These are phyloP conservation scores for Montipora foliosa DNA, from an alignment of 64 coral and sea anemone genomes.

Conservation along the genomic window DNA sequence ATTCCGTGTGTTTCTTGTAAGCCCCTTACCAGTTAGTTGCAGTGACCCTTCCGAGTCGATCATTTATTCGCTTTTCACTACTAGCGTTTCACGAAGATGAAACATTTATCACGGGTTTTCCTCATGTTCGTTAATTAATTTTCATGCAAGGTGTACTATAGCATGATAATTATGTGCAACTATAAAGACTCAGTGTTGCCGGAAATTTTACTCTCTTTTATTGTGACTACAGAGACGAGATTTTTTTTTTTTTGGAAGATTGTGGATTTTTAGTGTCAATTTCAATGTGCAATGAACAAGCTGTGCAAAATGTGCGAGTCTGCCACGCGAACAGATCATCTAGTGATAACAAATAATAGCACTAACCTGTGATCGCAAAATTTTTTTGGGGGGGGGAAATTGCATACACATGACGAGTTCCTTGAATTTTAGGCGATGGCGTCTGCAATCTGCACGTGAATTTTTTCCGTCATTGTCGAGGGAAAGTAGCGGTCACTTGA, in stretches of 20 bases:
- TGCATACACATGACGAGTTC: neutral
- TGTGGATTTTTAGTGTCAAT: slow-evolving; percentile 34
- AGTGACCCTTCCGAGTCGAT: slow-evolving; percentile 20
- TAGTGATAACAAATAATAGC: neutral
- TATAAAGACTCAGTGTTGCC: slow-evolving; percentile 31
- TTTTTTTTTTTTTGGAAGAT: neutral
- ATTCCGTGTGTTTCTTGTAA: slow-evolving; percentile 23
- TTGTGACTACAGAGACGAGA: slow-evolving; percentile 33
- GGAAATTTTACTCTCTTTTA: slow-evolving; percentile 41
- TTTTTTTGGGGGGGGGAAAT: neutral
- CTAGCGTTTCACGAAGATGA: neutral
- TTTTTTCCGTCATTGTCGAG: neutral
- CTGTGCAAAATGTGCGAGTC: neutral
- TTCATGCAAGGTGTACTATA: slow-evolving; percentile 79
- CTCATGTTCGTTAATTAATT: slow-evolving; percentile 57
- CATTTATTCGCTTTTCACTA: neutral
- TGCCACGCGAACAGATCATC: slow-evolving; percentile 2
- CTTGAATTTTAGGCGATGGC: neutral
- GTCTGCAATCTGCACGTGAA: neutral
- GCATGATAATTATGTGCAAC: slow-evolving; percentile 61
- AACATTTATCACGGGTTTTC: slow-evolving; percentile 54
- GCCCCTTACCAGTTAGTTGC: neutral
- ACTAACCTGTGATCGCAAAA: neutral
- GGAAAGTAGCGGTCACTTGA: neutral
- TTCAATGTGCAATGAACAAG: slow-evolving; percentile 30